A percentile compares a stretch with the other conserved stretches of the same genome.
phyloP scores from a whole-genome alignment of 2,888 invertebrate species.

The Cacoxenus indagator region DNA sequence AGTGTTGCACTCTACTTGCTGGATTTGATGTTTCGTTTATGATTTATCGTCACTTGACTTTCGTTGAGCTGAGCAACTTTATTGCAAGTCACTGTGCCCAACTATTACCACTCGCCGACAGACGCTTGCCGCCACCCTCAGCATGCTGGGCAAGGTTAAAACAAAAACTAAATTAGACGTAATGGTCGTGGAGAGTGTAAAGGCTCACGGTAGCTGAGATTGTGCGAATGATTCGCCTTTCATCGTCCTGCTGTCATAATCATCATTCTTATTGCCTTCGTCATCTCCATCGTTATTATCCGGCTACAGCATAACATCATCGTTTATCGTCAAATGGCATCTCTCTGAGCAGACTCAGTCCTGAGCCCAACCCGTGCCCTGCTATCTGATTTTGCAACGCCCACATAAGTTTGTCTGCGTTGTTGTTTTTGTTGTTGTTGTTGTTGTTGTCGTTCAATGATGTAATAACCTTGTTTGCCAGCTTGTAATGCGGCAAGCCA shows the following conservation, averaged over 20 bases:
- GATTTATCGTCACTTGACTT: conserved; percentile 66
- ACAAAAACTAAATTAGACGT: conserved; percentile 55
- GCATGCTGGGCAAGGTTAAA: conserved; percentile 41
- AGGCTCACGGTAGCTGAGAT: conserved; percentile 23
- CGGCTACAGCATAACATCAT: conserved; percentile 35
- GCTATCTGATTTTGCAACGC: conserved; percentile 48
- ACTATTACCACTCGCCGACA: conserved; percentile 28
- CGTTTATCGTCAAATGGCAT: conserved; percentile 14
- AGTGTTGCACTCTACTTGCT: conserved; percentile 53
- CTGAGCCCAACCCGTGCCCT: conserved; percentile 13
- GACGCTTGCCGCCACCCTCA: conserved; percentile 22
- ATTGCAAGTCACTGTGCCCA: conserved; percentile 46
- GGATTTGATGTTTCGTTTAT: conserved; percentile 71
- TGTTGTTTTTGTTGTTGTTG: conserved; percentile 26
- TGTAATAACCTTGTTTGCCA: conserved; percentile 70
- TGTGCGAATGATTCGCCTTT: conserved; percentile 18
- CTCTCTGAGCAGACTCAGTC: conserved; percentile 23
- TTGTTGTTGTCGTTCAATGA: conserved; percentile 52
- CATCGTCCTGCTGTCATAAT: conserved; percentile 63
- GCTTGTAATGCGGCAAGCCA: conserved; percentile 67
- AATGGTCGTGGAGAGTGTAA: conserved; percentile 30
- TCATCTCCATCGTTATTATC: not conserved
- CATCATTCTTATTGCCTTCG: conserved; percentile 46
- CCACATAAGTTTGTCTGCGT: conserved; percentile 42
- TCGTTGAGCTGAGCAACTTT: conserved; percentile 6